Percentiles rank a stretch among this genome's conserved stretches.
phyloP scores from a whole-genome alignment of 2,888 invertebrate genomes.

The Schizotus pectinicornis region DNA sequence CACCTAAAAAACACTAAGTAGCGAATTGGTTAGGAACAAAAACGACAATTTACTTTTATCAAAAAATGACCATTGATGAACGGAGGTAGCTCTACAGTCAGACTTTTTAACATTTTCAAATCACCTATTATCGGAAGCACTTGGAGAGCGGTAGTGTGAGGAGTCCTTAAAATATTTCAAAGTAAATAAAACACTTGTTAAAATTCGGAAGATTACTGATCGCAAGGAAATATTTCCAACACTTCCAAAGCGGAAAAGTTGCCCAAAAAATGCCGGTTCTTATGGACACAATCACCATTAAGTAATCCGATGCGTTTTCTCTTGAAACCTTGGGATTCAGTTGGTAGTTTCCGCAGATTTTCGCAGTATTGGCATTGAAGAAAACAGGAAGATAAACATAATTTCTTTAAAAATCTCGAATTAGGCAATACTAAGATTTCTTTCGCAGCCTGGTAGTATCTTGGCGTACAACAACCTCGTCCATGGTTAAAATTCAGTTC shows the following conservation, averaged over 20 bases:
- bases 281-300: not conserved
- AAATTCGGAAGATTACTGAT: slow-evolving; percentile 2
- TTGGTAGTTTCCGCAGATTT: not conserved
- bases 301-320: slow-evolving; percentile 2
- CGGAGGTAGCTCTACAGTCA: slow-evolving; percentile 9
- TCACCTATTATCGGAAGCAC: slow-evolving; percentile 2
- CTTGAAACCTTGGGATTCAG: not conserved
- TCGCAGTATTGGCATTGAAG: not conserved
- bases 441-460: not conserved
- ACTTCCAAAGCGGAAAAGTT: slow-evolving; percentile 9
- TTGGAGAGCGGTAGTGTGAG: slow-evolving; percentile 8
- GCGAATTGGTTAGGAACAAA: no score
- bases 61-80: slow-evolving; percentile 14
- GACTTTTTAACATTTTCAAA: slow-evolving; percentile 1
- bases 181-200: not conserved
- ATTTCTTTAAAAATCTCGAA: not conserved
- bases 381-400: not conserved
- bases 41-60: not conserved
- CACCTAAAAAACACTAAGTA: no score
- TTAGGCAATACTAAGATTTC: not conserved
- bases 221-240: slow-evolving; percentile 8
- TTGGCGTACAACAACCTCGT: not conserved
- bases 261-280: not conserved
- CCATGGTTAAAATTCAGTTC: slow-evolving; percentile 1
- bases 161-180: not conserved